These are phyloP conservation scores for Crax fasciolata DNA, from an alignment of 2,797 vertebrate species.

Conservation along the genomic window DNA sequence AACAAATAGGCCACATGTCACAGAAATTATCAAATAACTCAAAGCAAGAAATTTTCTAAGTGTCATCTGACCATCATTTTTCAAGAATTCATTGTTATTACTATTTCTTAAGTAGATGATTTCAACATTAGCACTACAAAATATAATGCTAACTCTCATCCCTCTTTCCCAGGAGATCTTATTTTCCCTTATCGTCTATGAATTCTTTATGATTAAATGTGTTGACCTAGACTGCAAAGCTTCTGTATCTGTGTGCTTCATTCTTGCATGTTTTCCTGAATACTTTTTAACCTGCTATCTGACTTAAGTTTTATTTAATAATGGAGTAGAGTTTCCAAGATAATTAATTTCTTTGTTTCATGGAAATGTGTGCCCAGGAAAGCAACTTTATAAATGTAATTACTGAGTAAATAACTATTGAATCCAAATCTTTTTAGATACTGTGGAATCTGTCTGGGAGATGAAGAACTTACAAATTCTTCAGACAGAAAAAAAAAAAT, in stretches of 20 bases:
- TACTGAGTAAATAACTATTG: background rate
- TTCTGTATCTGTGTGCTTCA: background rate
- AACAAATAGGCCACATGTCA: background rate
- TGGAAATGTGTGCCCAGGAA: background rate
- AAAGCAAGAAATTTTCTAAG: background rate
- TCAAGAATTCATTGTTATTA: background rate
- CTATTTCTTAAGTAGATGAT: background rate
- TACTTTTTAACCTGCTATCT: background rate
- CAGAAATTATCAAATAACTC: background rate
- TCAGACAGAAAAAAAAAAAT: background rate
- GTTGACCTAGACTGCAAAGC: background rate
- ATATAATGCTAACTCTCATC: fast-evolving
- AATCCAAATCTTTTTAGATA: background rate
- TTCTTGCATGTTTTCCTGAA: background rate
- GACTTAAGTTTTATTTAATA: background rate
- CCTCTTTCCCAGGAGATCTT: background rate
- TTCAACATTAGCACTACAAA: background rate
- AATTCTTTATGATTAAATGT: background rate
- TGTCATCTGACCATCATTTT: background rate
- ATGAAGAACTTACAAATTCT: background rate
- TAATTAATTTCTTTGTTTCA: background rate
- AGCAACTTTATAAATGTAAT: background rate
- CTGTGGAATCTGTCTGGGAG: background rate
- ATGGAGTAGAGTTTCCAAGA: background rate
- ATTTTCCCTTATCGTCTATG: background rate